Evolutionary conservation across 1,140 invertebrate genomes (phyloP).

Genomic region (Drosophila nannoptera): DNA sequence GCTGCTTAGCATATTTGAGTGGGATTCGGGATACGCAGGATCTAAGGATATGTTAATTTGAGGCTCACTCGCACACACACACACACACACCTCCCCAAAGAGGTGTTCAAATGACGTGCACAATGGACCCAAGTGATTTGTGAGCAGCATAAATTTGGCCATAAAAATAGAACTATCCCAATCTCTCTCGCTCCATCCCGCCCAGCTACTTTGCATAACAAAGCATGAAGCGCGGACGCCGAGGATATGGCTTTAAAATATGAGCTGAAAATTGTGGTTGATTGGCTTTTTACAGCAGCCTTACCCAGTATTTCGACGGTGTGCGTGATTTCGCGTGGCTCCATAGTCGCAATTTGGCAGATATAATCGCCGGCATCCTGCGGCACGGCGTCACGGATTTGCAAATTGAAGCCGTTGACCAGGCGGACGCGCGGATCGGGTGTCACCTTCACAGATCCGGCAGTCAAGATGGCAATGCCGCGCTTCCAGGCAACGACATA

Average conservation of each 20-base stretch:
- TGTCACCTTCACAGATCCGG: conserved; percentile 82
- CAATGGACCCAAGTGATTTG: conserved; percentile 75
- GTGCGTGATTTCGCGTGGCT: conserved; percentile 82
- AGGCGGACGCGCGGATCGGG: conserved; percentile 81
- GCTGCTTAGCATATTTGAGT: conserved; percentile 76
- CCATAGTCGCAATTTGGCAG: conserved; percentile 82
- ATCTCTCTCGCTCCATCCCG: neutral
- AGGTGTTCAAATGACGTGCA: conserved; percentile 62
- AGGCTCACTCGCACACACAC: conserved; percentile 36
- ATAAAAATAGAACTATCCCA: conserved; percentile 47
- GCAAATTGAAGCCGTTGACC: conserved; percentile 81
- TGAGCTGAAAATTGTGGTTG: conserved; percentile 3
- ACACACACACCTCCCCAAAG: conserved; percentile 5
- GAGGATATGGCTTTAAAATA: neutral
- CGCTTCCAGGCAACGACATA: conserved; percentile 82
- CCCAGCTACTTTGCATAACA: conserved; percentile 62
- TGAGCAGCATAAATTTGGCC: conserved; percentile 65
- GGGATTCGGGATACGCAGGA: conserved; percentile 48
- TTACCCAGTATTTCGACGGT: conserved; percentile 82
- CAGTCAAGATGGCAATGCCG: conserved; percentile 82
- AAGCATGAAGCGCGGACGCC: conserved; percentile 9
- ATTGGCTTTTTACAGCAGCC: conserved; percentile 45
- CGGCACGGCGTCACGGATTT: conserved; percentile 81
- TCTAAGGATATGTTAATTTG: conserved; percentile 74
- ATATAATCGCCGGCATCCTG: conserved; percentile 83